Evolutionary conservation across 1,140 invertebrate species (phyloP).

Genomic region (Heterodera carotae): DNA sequence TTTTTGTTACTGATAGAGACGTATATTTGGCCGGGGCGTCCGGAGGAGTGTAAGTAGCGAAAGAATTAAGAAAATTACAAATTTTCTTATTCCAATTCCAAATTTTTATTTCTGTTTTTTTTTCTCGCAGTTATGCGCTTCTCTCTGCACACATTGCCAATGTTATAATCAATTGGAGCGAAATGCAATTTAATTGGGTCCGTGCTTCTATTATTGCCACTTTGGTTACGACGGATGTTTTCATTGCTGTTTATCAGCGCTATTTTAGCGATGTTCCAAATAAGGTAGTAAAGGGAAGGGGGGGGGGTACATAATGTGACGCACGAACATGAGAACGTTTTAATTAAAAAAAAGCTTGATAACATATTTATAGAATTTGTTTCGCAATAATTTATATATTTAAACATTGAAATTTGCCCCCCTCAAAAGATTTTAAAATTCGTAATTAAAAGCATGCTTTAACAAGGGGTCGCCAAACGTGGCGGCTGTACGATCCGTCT

Average conservation of each 20-base stretch:
- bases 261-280: conserved; percentile 37
- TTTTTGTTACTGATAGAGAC: conserved; percentile 75
- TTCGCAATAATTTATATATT: too few relatives aligned
- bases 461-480: too few relatives aligned
- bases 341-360: too few relatives aligned
- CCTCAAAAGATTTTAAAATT: too few relatives aligned
- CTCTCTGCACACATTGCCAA: conserved; percentile 92
- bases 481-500: too few relatives aligned
- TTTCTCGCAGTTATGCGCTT: conserved; percentile 80
- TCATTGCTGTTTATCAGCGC: conserved; percentile 50
- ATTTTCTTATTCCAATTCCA: background rate
- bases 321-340: too few relatives aligned
- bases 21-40: conserved; percentile 89
- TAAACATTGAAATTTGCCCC: too few relatives aligned
- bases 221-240: conserved; percentile 68
- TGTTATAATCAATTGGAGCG: conserved; percentile 87
- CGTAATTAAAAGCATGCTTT: too few relatives aligned
- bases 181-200: conserved; percentile 76
- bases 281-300: conserved; percentile 25
- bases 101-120: background rate
- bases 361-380: too few relatives aligned
- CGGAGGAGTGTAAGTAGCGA: conserved; percentile 75
- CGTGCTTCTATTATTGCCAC: conserved; percentile 77
- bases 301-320: background rate
- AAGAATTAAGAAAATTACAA: conserved; percentile 72